These are phyloP conservation scores for Zaprionus vittiger DNA, from an alignment of 1,140 invertebrate species.

Conservation along the genomic window DNA sequence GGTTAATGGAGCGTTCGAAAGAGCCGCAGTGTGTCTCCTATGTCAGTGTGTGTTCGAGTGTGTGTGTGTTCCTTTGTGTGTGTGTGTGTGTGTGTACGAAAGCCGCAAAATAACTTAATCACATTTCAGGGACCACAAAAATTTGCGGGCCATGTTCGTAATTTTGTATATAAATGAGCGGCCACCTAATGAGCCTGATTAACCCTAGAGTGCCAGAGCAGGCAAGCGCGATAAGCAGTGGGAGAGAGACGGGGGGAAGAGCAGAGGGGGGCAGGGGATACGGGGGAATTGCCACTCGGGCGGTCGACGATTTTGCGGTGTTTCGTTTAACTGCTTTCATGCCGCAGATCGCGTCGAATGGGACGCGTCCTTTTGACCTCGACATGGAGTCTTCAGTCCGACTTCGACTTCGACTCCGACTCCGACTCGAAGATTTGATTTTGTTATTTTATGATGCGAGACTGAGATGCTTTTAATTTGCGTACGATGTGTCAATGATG, in stretches of 20 bases:
- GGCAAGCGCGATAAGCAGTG: neutral
- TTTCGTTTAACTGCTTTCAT: conserved; percentile 82
- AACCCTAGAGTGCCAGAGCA: conserved; percentile 56
- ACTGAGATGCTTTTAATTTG: conserved; percentile 79
- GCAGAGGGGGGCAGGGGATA: no score
- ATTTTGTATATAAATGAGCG: conserved; percentile 83
- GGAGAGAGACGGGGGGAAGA: neutral
- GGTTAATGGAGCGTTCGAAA: conserved; percentile 83
- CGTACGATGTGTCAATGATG: conserved; percentile 82
- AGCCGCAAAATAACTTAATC: conserved; percentile 81
- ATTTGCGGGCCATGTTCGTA: conserved; percentile 80
- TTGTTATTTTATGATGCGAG: conserved; percentile 49
- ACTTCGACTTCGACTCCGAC: neutral
- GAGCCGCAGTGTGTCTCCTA: conserved; percentile 28
- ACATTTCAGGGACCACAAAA: conserved; percentile 81
- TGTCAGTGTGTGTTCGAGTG: conserved; percentile 11
- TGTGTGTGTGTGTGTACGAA: conserved; percentile 40
- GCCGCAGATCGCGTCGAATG: conserved; percentile 81
- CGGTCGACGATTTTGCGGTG: conserved; percentile 66
- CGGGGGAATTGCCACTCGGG: conserved; percentile 33
- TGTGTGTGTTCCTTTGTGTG: conserved; percentile 34
- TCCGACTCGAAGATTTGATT: conserved; percentile 26
- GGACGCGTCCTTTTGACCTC: conserved; percentile 82
- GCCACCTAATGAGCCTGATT: conserved; percentile 84
- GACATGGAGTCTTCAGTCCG: conserved; percentile 15